These are phyloP conservation scores for Apantesis nais DNA, from an alignment of 2,888 invertebrate genomes.

Conservation along the genomic window DNA sequence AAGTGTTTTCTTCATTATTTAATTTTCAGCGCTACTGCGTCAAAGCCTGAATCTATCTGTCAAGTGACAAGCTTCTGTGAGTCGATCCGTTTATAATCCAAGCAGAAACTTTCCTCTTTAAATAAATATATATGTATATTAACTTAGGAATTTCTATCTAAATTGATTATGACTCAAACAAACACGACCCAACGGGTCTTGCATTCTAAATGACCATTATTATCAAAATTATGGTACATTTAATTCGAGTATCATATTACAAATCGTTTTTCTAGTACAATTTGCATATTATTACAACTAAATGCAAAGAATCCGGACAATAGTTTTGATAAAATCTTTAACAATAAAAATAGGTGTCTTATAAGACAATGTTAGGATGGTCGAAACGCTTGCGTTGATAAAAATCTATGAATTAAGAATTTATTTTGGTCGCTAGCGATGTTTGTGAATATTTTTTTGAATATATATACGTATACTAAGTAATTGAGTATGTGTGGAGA, in stretches of 20 bases:
- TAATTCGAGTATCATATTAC: conserved; percentile 23
- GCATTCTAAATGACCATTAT: conserved; percentile 7
- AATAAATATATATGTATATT: background rate
- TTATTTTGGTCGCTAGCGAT: background rate
- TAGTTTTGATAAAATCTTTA: conserved; percentile 25
- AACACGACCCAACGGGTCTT: background rate
- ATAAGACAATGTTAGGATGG: conserved; percentile 6
- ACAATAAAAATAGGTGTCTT: conserved; percentile 19
- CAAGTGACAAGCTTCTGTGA: background rate
- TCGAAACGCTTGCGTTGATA: conserved; percentile 9
- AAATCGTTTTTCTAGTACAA: conserved; percentile 19
- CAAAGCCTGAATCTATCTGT: background rate
- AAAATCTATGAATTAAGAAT: conserved; percentile 6
- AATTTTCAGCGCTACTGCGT: background rate
- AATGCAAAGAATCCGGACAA: conserved; percentile 17
- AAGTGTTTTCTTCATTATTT: background rate
- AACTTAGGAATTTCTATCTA: background rate
- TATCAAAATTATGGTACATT: background rate
- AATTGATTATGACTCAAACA: conserved; percentile 2
- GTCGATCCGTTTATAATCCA: background rate
- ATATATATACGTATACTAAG: background rate
- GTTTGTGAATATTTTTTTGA: conserved; percentile 2
- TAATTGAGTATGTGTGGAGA: background rate
- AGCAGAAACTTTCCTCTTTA: background rate
- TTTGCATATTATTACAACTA: conserved; percentile 32